Evolutionary conservation across 2,888 invertebrate genomes (phyloP).

Genomic region (Brachylomia viminalis): DNA sequence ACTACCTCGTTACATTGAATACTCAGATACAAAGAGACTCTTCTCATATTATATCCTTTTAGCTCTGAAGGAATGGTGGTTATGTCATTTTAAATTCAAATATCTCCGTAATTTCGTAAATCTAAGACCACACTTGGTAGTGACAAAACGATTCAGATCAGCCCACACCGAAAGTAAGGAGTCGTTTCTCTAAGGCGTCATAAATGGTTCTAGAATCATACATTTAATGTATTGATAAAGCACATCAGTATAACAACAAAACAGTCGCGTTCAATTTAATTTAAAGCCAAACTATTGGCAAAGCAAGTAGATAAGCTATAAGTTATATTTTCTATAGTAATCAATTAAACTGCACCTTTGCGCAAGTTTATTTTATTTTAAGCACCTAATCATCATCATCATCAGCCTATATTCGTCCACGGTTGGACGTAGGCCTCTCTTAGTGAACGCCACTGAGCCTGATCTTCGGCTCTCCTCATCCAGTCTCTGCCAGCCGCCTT

Average conservation of each 20-base stretch:
- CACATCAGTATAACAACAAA: neutral
- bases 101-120: conserved; percentile 61
- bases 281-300: neutral
- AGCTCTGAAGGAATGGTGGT: conserved; percentile 14
- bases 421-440: too few relatives aligned
- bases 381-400: too few relatives aligned
- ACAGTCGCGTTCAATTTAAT: neutral
- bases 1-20: conserved; percentile 44
- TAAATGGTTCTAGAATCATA: conserved; percentile 30
- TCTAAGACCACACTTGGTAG: conserved; percentile 50
- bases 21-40: conserved; percentile 29
- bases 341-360: neutral
- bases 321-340: neutral
- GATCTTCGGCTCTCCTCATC: too few relatives aligned
- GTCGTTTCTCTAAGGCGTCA: conserved; percentile 11
- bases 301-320: neutral
- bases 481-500: too few relatives aligned
- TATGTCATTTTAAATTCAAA: conserved; percentile 65
- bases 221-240: conserved; percentile 5
- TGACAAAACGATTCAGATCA: conserved; percentile 48
- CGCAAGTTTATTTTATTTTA: neutral
- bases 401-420: too few relatives aligned
- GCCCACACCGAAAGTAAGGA: conserved; percentile 31
- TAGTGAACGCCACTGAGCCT: too few relatives aligned
- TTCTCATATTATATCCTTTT: conserved; percentile 38